Percentiles rank a stretch among this genome's conserved stretches.
Conservation (phyloP, 2,113 vertebrate species). For the Laticauda colubrina region DNA sequence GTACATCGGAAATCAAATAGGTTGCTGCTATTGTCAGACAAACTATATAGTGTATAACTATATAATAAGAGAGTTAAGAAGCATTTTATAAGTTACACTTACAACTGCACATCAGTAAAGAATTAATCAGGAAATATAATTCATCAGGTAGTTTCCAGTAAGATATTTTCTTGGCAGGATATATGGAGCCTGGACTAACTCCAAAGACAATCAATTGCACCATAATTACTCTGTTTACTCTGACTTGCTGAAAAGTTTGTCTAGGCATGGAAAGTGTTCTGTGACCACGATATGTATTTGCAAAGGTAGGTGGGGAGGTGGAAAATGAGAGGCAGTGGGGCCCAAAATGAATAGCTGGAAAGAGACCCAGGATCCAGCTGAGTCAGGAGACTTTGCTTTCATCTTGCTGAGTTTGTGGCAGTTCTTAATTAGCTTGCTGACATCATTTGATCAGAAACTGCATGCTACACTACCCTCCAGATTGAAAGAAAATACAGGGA, state of each 20-base stretch:
- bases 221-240: neutral
- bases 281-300: neutral
- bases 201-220: neutral
- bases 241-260: neutral
- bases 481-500: too few relatives aligned
- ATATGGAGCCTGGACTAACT: neutral
- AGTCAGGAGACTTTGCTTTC: neutral
- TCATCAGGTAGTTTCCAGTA: conserved; percentile 3
- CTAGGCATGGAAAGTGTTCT: neutral
- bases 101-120: neutral
- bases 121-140: neutral
- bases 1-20: neutral
- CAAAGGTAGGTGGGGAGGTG: neutral
- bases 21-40: neutral
- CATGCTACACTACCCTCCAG: too few relatives aligned
- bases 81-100: neutral
- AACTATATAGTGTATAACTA: too few relatives aligned
- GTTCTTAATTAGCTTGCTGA: neutral
- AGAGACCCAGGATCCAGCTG: neutral
- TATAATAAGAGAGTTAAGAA: neutral
- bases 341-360: neutral
- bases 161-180: neutral
- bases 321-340: neutral
- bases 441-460: neutral
- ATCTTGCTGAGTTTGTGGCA: neutral